Evolutionary conservation across 2,888 invertebrate species (phyloP), one percentile per base, ranked within the genome.

Genomic region (Metellina segmentata): DNA sequence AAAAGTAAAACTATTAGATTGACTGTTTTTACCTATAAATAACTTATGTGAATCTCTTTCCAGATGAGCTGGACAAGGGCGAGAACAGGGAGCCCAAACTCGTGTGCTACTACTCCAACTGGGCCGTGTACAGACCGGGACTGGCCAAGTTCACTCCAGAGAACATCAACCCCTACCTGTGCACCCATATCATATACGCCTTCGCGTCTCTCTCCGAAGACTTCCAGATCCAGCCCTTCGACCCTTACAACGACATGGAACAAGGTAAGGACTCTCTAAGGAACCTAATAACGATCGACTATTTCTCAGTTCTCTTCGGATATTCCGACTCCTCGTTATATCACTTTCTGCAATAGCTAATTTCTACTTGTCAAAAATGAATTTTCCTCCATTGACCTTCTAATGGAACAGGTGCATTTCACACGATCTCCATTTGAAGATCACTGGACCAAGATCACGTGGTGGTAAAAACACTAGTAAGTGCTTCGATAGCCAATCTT

Each of bases 191-290:
- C 61, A 91, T 93, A 6, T 93, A 93, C 16, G 93, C 93, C 9
- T 93, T 93, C 49, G 93, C 92, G 13, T 92, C 93, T 9, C 82
- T 93, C 9, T 92, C 93, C 93, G 97, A 98, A 95, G 98, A 98
- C 94, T 98, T 98, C 95, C 97, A 97, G 20, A 96, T 98, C 94
- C 97, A 98, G 94, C 98, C 98, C 0, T 98, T 98, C 95, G 98
- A 98, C 95, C 98, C 98, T 95, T 98, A 98, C 95, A 98, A 98
- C 95, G 98, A 98, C 95, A 97, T 98, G 94, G 98, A 98, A 94
- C 98, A 98, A 96, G 98, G 98, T 98, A 94, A 94, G 70, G 13
- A 52, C 72, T n/a, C 0, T 61, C 61, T 61, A 61, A 1, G 0
- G 9, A 61, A 13, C 1, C 61, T 2, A 1, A 61, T 61, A 61